These are phyloP conservation scores for Drosophila yooni DNA, from an alignment of 2,888 invertebrate species.

Conservation along the genomic window DNA sequence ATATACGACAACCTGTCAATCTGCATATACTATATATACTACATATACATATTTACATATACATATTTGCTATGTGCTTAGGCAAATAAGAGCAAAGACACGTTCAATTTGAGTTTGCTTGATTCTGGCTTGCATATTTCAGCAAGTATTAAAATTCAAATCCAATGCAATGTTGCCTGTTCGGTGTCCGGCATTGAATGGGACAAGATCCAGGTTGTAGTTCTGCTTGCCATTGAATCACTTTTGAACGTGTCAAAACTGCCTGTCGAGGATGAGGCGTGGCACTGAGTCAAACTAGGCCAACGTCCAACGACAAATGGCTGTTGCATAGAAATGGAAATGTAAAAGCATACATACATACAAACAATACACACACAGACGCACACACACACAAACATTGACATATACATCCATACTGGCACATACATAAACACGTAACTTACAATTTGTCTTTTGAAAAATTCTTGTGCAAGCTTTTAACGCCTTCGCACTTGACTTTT, in stretches of 20 bases:
- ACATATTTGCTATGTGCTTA: conserved; percentile 2
- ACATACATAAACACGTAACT: background rate
- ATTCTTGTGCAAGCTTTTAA: conserved; percentile 15
- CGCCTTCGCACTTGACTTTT: conserved; percentile 11
- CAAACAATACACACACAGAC: background rate
- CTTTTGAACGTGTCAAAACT: conserved; percentile 61
- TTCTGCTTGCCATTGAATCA: conserved; percentile 49
- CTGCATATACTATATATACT: conserved; percentile 16
- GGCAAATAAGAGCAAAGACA: conserved; percentile 29
- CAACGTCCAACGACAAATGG: conserved; percentile 52
- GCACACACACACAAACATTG: background rate
- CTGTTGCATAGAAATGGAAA: conserved; percentile 55
- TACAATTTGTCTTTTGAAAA: conserved; percentile 19
- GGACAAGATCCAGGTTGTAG: conserved; percentile 32
- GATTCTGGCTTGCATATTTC: conserved; percentile 58
- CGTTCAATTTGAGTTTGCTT: conserved; percentile 36
- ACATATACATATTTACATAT: background rate
- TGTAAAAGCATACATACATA: conserved; percentile 26
- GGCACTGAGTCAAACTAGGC: conserved; percentile 47
- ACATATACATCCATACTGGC: background rate
- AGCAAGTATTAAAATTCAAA: conserved; percentile 47
- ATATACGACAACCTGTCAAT: conserved; percentile 21
- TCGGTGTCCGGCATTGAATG: conserved; percentile 16
- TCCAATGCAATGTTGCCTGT: conserved; percentile 27
- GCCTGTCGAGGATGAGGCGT: conserved; percentile 30